Base-by-base conservation (phyloP, 2,113 vertebrate species). In the Eublepharis macularius region DNA sequence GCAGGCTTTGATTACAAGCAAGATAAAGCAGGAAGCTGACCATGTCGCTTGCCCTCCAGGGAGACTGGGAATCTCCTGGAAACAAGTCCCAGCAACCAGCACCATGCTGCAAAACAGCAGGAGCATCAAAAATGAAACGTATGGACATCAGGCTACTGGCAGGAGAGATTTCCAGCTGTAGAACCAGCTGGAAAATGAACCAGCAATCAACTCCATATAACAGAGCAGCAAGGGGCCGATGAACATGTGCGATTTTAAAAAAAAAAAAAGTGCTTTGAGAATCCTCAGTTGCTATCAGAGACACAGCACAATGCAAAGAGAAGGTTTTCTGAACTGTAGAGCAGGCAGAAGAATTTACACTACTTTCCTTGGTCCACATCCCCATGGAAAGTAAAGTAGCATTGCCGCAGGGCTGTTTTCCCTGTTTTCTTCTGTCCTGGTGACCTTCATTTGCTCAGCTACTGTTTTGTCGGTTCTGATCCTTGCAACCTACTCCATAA, bases 161-260 rank as follows among this genome's bases (percentile, higher is more conserved):
- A 70, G 24, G 85, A 57, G 86, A 68, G 84, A 87, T 16, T 70
- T 70, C 77, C 84, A 87, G 60, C 39, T 89, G 74, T 79, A 90
- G 82, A 88, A 90, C 41, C 63, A 87, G 66, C 82, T 93, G 90
- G 66, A 91, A 88, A 70, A 11, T 24, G 36, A 88, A 69, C 68
- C 32, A 76, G 45, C 74, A 76, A 19, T 93, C 63, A 34, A 76
- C 14, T 76, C 72, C 32, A 60, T 43, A 51, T 24, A 70, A 34
- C 32, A 70, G 73, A 84, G 36, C 76, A 87, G 12, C 0, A 6
- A 87, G 39, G 13, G 34, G n/a, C 92, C 11, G 21, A 8, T 76
- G 70, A 78, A 81, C 65, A 16, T 11, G 39, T 83, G 81, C 83
- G 4, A 26, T 87, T 85, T 65, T 6, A 81, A 39, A 75, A 45